Percentiles rank a stretch among this genome's conserved stretches.
These are phyloP conservation scores for Tribolium freemani DNA, from an alignment of 2,888 invertebrate species.

Conservation along the genomic window DNA sequence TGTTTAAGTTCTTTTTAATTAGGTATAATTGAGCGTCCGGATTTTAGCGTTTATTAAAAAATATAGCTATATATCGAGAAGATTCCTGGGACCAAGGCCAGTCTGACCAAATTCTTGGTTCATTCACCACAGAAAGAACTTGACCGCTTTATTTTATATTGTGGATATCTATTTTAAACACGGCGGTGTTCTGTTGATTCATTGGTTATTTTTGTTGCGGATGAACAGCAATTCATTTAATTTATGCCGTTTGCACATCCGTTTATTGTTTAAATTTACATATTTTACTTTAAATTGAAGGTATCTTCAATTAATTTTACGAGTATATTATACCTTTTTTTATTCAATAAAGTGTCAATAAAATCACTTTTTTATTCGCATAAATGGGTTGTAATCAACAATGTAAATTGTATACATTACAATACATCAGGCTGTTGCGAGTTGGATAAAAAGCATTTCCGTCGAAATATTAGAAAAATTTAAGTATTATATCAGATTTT, in stretches of 20 bases:
- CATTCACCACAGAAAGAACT: background rate
- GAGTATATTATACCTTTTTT: too few species aligned
- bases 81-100: background rate
- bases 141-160: background rate
- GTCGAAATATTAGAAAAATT: background rate
- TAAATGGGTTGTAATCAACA: too few species aligned
- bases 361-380: too few species aligned
- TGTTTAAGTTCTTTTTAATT: too few species aligned
- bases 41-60: too few species aligned
- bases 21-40: too few species aligned
- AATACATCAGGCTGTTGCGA: too few species aligned
- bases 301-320: too few species aligned
- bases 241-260: background rate
- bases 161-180: background rate
- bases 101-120: background rate
- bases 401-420: too few species aligned
- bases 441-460: background rate
- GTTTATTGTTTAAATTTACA: background rate
- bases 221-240: background rate
- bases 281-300: background rate
- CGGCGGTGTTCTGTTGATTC: slow-evolving; percentile 1
- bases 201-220: background rate
- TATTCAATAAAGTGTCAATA: too few species aligned
- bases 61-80: too few species aligned
- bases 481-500: background rate